Evolutionary conservation across 2,113 vertebrate genomes (phyloP), one percentile per base, ranked within the genome.

Genomic region (Phocoena phocoena): DNA sequence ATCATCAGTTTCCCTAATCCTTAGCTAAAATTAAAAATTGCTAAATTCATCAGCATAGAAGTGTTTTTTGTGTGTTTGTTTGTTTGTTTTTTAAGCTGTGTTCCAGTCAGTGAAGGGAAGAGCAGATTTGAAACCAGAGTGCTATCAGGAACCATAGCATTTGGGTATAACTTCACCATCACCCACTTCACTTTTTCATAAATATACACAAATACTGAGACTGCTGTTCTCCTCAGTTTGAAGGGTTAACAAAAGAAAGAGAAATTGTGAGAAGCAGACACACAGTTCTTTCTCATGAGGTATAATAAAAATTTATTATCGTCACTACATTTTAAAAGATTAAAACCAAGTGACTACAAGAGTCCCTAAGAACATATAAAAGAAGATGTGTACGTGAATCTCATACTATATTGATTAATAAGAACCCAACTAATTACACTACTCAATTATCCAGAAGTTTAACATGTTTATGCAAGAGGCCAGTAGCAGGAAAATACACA

Each of bases 221-320:
- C 68, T 95, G 15, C 38, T 67, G 0, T 79, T 91, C 26, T 88
- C 26, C 36, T 88, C 23, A 18, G 33, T 84, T 68, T 55, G 60
- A 80, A 91, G 25, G 53, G 12, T 38, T 73, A 89, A 47, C 31
- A 47, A 50, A 90, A 21, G 53, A 44, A 81, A 84, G 36, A 89
- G 50, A 77, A 92, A 80, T 94, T 8, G n/a, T 38, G 38, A 85
- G 28, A 91, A 84, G 15, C 14, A 80, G 58, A 63, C 33, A 79
- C 20, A 36, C 38, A 60, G 1, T 31, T 73, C 47, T 96, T 96
- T 93, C 90, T 76, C 20, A 38, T 80, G 21, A 65, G 26, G 18
- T 74, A 31, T 93, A 94, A 55, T 92, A 67, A 96, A 93, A 97
- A 68, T 65, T 80, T 8, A 71, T 96, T 85, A 62, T 5, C 82